Percentiles rank a stretch among this genome's conserved stretches.
Evolutionary conservation across 2,797 vertebrate genomes (phyloP).

Genomic region (Falco concolor): DNA sequence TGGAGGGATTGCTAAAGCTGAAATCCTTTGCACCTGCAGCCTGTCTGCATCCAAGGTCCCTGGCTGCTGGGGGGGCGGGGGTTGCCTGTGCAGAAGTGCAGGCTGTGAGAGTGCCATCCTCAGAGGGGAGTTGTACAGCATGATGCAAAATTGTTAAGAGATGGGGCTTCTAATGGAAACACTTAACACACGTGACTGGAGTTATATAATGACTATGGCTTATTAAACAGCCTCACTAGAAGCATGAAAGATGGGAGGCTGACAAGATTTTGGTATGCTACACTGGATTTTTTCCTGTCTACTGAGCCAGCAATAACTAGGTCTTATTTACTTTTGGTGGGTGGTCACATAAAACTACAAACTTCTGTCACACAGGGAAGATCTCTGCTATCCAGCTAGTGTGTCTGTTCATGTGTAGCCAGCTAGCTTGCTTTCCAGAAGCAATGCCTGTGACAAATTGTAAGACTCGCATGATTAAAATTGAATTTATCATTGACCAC

Average conservation of each 20-base stretch:
- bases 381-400: neutral
- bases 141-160: neutral
- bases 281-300: constrained; percentile 13
- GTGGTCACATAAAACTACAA: neutral
- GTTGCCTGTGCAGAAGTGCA: neutral
- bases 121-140: neutral
- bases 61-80: neutral
- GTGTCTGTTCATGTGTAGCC: neutral
- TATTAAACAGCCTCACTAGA: constrained; percentile 50
- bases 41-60: neutral
- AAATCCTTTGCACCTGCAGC: neutral
- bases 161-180: neutral
- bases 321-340: constrained; percentile 56
- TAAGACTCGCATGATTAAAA: neutral
- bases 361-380: neutral
- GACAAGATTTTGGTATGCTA: neutral
- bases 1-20: neutral
- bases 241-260: neutral
- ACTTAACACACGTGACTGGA: neutral
- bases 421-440: neutral
- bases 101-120: neutral
- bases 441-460: neutral
- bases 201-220: neutral
- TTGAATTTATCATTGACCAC: neutral
- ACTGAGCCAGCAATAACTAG: constrained; percentile 37